Percentiles rank a stretch among this genome's conserved stretches.
Evolutionary conservation across 2,888 invertebrate genomes (phyloP).

Genomic region (Myathropa florea): DNA sequence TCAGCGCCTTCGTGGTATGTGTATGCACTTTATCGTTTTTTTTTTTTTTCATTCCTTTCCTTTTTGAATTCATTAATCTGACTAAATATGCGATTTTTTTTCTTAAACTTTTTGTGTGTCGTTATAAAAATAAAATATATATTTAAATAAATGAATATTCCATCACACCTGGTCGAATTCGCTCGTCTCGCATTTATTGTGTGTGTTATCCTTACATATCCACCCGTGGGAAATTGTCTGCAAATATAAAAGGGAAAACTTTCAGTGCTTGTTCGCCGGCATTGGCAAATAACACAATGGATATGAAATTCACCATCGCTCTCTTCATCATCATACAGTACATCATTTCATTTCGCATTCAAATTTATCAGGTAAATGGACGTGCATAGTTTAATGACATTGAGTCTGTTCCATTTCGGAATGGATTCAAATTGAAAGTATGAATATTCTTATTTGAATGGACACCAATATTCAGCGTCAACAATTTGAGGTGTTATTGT

Average conservation of each 20-base stretch:
- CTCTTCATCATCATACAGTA: not conserved
- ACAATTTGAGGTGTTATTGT: too few species aligned
- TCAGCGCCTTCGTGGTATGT: slow-evolving; percentile 32
- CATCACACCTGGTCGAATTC: slow-evolving; percentile 56
- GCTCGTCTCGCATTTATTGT: slow-evolving; percentile 1
- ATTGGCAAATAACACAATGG: not conserved
- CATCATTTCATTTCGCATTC: not conserved
- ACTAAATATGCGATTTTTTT: slow-evolving; percentile 41
- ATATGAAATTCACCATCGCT: not conserved
- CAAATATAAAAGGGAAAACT: slow-evolving; percentile 21
- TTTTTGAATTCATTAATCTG: slow-evolving; percentile 52
- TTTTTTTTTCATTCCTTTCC: too few species aligned
- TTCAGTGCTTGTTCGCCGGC: not conserved
- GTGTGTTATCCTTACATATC: slow-evolving; percentile 35
- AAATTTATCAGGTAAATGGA: not conserved
- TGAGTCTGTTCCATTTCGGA: too few species aligned
- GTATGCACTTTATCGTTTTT: slow-evolving; percentile 49
- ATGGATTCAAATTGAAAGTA: too few species aligned
- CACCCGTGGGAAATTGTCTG: slow-evolving; percentile 60
- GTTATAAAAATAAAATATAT: slow-evolving; percentile 27
- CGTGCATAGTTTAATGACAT: too few species aligned
- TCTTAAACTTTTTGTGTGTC: not conserved
- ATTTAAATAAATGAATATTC: slow-evolving; percentile 26
- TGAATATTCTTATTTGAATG: too few species aligned
- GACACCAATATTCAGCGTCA: too few species aligned